Percentiles rank a stretch among this genome's conserved stretches.
Evolutionary conservation across 2,113 vertebrate species (phyloP).

Genomic region (Chrysochloris asiatica): DNA sequence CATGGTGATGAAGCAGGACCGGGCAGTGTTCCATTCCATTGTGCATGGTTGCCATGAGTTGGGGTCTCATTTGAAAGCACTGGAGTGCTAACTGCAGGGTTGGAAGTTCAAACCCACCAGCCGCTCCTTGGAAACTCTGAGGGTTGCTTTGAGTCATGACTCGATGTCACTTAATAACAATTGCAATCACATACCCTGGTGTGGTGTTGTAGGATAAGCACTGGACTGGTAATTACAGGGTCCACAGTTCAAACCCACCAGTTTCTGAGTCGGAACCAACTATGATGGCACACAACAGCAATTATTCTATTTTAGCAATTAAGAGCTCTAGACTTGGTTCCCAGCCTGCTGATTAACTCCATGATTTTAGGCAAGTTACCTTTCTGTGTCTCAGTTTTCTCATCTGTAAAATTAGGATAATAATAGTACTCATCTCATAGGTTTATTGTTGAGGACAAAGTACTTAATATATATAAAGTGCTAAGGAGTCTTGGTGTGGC

Average conservation of each 20-base stretch:
- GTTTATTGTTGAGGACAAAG: background rate
- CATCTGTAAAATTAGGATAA: background rate
- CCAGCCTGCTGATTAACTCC: background rate
- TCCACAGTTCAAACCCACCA: background rate
- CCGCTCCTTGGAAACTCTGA: too few relatives aligned
- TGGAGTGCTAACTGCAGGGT: too few relatives aligned
- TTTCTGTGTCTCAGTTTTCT: background rate
- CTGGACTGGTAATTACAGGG: too few relatives aligned
- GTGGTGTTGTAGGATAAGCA: too few relatives aligned
- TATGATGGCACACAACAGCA: too few relatives aligned
- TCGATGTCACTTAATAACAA: too few relatives aligned
- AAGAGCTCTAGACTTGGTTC: background rate
- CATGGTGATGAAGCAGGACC: background rate
- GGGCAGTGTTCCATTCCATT: background rate
- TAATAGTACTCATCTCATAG: background rate
- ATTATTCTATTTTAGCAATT: background rate
- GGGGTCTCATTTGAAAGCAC: background rate
- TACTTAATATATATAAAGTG: background rate
- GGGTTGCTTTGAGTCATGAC: too few relatives aligned
- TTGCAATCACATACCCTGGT: too few relatives aligned
- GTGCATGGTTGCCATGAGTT: background rate
- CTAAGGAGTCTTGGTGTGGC: too few relatives aligned
- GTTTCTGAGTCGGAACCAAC: too few relatives aligned
- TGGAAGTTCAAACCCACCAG: background rate
- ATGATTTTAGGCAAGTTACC: background rate